A percentile compares a stretch with the other conserved stretches of the same genome.
Conservation (phyloP, 2,797 vertebrate genomes). For the Ciconia nigra region DNA sequence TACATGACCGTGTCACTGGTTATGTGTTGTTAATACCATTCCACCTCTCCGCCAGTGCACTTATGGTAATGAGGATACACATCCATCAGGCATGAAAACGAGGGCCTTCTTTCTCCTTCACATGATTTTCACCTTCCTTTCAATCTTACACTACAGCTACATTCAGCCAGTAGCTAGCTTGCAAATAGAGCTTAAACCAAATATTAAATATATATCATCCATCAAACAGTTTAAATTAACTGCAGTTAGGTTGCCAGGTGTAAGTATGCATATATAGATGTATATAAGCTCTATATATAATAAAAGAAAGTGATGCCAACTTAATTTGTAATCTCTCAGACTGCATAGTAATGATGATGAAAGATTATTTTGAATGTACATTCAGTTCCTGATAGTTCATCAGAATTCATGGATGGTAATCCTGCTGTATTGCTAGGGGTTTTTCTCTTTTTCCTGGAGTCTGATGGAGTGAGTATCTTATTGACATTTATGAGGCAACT, state of each 20-base stretch:
- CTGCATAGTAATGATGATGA: background rate
- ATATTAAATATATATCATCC: background rate
- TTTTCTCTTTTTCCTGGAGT: conserved; percentile 2
- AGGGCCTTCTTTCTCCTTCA: background rate
- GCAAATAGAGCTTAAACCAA: background rate
- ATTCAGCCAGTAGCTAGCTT: background rate
- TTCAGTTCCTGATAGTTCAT: background rate
- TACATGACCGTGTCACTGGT: accelerated
- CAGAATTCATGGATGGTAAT: background rate
- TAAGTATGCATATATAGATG: background rate
- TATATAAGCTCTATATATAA: background rate
- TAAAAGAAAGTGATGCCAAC: background rate
- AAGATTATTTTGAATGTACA: background rate
- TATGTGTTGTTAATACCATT: background rate
- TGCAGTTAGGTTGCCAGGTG: background rate
- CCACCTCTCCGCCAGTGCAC: background rate
- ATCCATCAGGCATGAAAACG: background rate
- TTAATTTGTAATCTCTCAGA: background rate
- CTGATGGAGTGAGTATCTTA: background rate
- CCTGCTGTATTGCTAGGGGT: background rate
- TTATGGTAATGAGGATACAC: background rate
- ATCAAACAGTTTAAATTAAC: background rate
- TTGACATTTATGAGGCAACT: conserved; percentile 42
- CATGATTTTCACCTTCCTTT: background rate
- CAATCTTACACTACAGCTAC: background rate